Base-by-base conservation (phyloP, 2,888 invertebrate genomes). In the Cryptus armator region DNA sequence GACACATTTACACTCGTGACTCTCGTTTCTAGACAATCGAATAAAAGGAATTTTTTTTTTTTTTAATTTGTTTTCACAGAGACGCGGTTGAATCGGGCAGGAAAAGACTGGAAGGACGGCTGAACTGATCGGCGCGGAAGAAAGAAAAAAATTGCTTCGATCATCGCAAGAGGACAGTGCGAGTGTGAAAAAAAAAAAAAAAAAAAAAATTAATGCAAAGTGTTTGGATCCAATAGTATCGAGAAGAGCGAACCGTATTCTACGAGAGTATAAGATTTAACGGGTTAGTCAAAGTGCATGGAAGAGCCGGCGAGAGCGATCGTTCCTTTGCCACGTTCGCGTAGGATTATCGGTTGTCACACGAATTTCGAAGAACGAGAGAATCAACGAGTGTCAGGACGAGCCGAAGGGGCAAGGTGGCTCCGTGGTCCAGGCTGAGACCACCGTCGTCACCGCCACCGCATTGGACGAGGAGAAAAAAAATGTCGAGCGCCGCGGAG, bases 401-500 rank as follows among this genome's bases (percentile, higher is more conserved):
- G 83, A 80, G 76, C 72, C 82, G 84, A 66, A 59, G 88, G 89
- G 85, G 88, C 92, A 92, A 91, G 89, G 92, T 91, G 92, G 92
- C 92, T 92, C 86, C 92, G 89, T 83, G 86, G 83, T 87, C 81
- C 62, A 80, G 76, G 56, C 79, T 83, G 83, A 83, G 83, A 77
- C 84, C 85, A 74, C 72, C 72, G 72, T 83, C 77, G 78, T 79
- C 85, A 53, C 76, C 81, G 62, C 66, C 85, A 70, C 68, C 86
- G 86, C 83, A 78, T 66, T 66, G 81, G 78, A 83, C 81, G 74
- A 76, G 87, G 78, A 76, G 87, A 86, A 86, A 89, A 90, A 93
- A 90, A 86, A 93, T 93, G 93, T 93, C 93, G 88, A 91, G 92
- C 89, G 88, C 90, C 89, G 90, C 90, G 86, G 92, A 90, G 80